Base-by-base conservation (phyloP, 2,888 invertebrate species). In the Ceratothoa steindachneri region DNA sequence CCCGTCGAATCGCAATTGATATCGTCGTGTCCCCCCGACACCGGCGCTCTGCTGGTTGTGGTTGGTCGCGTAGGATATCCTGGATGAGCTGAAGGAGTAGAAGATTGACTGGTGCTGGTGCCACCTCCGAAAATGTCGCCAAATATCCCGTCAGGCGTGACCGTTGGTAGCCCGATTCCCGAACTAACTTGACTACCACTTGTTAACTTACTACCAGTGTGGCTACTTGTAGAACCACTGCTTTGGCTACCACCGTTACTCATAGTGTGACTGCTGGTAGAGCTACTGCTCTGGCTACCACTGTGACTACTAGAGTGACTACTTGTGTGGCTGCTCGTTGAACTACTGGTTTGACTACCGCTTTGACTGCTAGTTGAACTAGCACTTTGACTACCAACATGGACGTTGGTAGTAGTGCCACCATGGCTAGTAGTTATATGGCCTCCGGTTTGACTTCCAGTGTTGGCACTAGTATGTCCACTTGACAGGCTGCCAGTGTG, bases 1-100 rank as follows among this genome's bases (percentile, higher is more conserved):
- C 95, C 95, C 72, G 93, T 94, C 83, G 93, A 93, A 85, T 95
- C 95, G 84, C 95, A 96, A 85, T 95, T 94, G 69, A 91, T 90
- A 83, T 92, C 91, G 82, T 88, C 89, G 81, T 90, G 88, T 2
- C 28, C 41, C 9, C 22, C 55, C 7, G 24, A 53, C 22, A 30
- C 31, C 55, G 66, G 9, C 12, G 30, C 41, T n/a, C 30, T 30
- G 15, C 31, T 27, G 29, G 71, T 30, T n/a, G n/a, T n/a, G n/a
- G 27, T 64, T 30, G 65, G 71, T 7, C 31, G 27, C 69, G 30
- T 30, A 2, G 30, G 69, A 30, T 29, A 67, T 52, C 72, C 68
- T 28, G 28, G 24, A 4, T 27, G 31, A n/a, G 65, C 52, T 5
- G 71, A 66, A 55, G 27, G 27, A 51, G 52, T 31, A 55, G 72